Evolutionary conservation across 2,888 invertebrate genomes (phyloP).

Genomic region (Elgonia sp.): DNA sequence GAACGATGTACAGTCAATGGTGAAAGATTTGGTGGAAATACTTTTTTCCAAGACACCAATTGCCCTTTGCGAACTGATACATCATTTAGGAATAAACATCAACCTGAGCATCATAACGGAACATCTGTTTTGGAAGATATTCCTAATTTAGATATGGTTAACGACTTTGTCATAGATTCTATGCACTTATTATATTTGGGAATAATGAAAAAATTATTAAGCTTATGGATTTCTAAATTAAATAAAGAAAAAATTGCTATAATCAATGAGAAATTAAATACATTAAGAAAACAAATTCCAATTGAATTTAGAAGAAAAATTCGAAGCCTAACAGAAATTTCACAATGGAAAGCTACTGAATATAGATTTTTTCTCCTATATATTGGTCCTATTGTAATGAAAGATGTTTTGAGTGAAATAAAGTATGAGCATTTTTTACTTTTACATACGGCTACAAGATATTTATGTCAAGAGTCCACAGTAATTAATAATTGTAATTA

Average conservation of each 20-base stretch:
- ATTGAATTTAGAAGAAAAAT: slow-evolving; percentile 3
- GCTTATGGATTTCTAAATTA: neutral
- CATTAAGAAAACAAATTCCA: neutral
- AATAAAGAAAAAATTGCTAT: neutral
- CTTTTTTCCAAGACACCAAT: neutral
- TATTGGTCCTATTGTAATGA: neutral
- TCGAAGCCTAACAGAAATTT: neutral
- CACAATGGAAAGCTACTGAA: neutral
- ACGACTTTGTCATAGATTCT: slow-evolving; percentile 12
- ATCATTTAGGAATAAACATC: neutral
- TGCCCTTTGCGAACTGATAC: slow-evolving; percentile 1
- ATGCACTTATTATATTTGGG: slow-evolving; percentile 37
- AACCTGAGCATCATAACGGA: slow-evolving; percentile 15
- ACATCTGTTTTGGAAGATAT: neutral
- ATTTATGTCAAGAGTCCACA: neutral
- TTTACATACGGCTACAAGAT: neutral
- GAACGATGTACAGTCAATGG: slow-evolving; percentile 37
- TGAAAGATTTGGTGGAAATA: neutral
- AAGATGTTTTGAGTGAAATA: neutral
- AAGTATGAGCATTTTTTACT: neutral
- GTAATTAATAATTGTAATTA: neutral
- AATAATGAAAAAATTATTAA: too few species aligned
- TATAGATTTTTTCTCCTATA: neutral
- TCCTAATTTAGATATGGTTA: slow-evolving; percentile 18
- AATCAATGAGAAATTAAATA: neutral